A percentile compares a stretch with the other conserved stretches of the same genome.
Evolutionary conservation across 2,113 vertebrate species (phyloP).

Genomic region (Axis porcinus): DNA sequence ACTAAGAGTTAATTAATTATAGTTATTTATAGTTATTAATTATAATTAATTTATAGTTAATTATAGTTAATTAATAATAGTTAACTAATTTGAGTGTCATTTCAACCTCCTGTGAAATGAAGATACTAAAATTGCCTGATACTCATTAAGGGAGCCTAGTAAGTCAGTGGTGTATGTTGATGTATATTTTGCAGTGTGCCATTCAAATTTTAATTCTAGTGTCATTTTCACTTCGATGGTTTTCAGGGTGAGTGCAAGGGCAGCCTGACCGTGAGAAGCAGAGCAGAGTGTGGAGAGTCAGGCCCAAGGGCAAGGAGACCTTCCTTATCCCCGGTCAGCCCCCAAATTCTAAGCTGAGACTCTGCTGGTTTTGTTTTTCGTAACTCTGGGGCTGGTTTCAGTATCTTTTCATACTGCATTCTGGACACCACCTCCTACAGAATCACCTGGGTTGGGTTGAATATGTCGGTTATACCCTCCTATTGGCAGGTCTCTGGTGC

Average conservation of each 20-base stretch:
- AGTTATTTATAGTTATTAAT: no score
- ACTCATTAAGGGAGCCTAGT: not conserved
- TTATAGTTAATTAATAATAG: no score
- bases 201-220: not conserved
- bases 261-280: not conserved
- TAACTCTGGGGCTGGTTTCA: not conserved
- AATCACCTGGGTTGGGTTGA: not conserved
- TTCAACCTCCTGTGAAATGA: conserved; percentile 2
- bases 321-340: not conserved
- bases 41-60: no score
- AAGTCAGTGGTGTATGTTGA: not conserved
- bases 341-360: not conserved
- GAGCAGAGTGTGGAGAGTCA: not conserved
- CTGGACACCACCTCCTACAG: not conserved
- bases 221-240: not conserved
- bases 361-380: not conserved
- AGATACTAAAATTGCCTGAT: not conserved
- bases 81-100: not conserved
- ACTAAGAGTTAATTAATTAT: no score
- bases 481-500: not conserved
- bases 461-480: not conserved
- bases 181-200: not conserved
- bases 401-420: not conserved
- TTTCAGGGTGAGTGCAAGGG: not conserved
- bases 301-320: no score